Evolutionary conservation across 2,797 vertebrate genomes (phyloP).

Genomic region (Gallinago stenura): DNA sequence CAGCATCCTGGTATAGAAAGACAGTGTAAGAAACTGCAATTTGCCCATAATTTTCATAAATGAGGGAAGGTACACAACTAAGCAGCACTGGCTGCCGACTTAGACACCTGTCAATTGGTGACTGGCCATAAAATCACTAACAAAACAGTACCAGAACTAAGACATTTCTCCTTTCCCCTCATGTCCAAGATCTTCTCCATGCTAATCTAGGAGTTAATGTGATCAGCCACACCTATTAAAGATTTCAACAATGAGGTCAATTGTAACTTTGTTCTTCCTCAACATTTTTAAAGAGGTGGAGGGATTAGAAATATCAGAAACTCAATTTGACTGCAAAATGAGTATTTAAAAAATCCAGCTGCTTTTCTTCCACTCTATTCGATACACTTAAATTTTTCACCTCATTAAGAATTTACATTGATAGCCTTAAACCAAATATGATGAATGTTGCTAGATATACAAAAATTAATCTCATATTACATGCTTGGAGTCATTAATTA

Average conservation of each 20-base stretch:
- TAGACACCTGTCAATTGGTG: not conserved
- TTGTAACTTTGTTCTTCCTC: not conserved
- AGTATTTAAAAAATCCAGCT: constrained; percentile 63
- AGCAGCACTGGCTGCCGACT: not conserved
- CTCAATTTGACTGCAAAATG: constrained; percentile 53
- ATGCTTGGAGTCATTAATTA: constrained; percentile 67
- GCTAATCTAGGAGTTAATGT: not conserved
- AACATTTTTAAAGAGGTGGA: constrained; percentile 51
- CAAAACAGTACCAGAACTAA: not conserved
- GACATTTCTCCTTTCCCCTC: not conserved
- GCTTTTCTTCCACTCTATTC: constrained; percentile 47
- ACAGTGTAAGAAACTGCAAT: not conserved
- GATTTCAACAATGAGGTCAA: constrained; percentile 27
- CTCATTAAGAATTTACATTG: constrained; percentile 75
- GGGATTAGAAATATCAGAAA: constrained; percentile 71
- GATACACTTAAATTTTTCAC: constrained; percentile 58
- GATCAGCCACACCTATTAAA: not conserved
- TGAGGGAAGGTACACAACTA: not conserved
- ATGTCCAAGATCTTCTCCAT: not conserved
- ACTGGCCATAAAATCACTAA: not conserved
- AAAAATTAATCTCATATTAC: constrained; percentile 75
- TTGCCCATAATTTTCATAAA: not conserved
- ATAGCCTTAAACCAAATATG: constrained; percentile 73
- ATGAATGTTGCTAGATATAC: constrained; percentile 71
- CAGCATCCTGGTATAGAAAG: not conserved